Evolutionary conservation across 1,140 invertebrate species (phyloP), one percentile per base, ranked within the genome.

Genomic region (Eriocheir sinensis): DNA sequence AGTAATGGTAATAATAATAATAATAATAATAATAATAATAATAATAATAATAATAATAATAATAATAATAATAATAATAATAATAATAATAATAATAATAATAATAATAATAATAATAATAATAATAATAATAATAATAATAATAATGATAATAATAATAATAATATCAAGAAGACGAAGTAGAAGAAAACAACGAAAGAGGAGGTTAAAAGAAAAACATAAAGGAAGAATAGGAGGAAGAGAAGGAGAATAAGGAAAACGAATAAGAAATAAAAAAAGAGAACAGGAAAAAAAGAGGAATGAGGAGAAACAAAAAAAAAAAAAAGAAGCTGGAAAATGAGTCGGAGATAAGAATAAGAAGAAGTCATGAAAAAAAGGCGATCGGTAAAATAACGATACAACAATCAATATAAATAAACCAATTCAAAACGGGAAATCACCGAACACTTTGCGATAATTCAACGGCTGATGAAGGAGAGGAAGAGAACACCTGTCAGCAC

Each of bases 271-370:
- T 41, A 91, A 48, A 91, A 48, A 91, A 48, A 91, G 89, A 91
- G 89, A 91, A 48, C 53, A 48, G 60, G 89, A 91, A 48, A 91
- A 48, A 91, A 48, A 91, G 89, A 91, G 89, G 60, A 2, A n/a
- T 27, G 32, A 53, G 34, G 89, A 2, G 53, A 34, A 4, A 60
- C 12, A 32, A n/a, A 30, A 83, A 30, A 36, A 30, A 30, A 30
- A 30, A 30, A 83, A 30, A 83, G 30, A 2, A 30, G n/a, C 12
- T 21, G 8, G 12, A 30, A 30, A 83, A 30, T 21, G 36, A 32
- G 30, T 21, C 9, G 2, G 80, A 83, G 36, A 83, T 12, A 36
- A 2, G n/a, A 83, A 30, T 12, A 30, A 30, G 30, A 3, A 30
- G 15, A 2, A 32, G 3, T 17, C 0, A 83, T 12, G 15, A 30